phyloP scores from a whole-genome alignment of 23 tunicate genomes.

The Corella eumyota region DNA sequence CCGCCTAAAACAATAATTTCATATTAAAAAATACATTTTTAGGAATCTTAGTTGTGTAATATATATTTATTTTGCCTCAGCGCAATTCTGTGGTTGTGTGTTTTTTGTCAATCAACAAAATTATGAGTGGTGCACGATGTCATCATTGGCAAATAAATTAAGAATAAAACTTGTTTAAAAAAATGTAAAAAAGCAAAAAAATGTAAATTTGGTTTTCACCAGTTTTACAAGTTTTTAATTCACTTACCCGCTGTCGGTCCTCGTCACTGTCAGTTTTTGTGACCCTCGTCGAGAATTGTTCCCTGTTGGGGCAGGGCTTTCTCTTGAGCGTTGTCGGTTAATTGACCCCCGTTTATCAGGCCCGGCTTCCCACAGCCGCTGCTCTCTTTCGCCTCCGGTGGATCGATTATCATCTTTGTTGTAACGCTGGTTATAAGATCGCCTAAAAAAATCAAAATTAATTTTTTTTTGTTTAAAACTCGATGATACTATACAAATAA shows the following conservation, averaged over 20 bases:
- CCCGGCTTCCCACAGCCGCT: conserved; percentile 45
- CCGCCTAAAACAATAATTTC: too few relatives aligned
- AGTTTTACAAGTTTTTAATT: too few relatives aligned
- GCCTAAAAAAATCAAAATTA: neutral
- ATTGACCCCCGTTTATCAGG: conserved; percentile 30
- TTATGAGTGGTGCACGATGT: conserved; percentile 37
- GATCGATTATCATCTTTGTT: conserved; percentile 44
- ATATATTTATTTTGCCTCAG: too few relatives aligned
- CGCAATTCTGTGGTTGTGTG: conserved; percentile 5
- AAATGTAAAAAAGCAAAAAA: too few relatives aligned
- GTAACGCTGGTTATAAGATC: neutral
- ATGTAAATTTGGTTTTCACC: too few relatives aligned
- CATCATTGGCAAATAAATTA: conserved; percentile 12
- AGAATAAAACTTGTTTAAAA: too few relatives aligned
- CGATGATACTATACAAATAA: too few relatives aligned
- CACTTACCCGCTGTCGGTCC: conserved; percentile 56
- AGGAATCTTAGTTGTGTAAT: too few relatives aligned
- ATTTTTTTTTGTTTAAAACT: too few relatives aligned
- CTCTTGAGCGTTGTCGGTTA: conserved; percentile 58
- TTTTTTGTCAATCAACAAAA: conserved; percentile 9
- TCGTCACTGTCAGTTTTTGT: conserved; percentile 32
- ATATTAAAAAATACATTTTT: too few relatives aligned
- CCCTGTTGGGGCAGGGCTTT: conserved; percentile 27
- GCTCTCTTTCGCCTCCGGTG: conserved; percentile 48
- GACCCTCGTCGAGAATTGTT: conserved; percentile 24